Conservation (phyloP, 2,113 vertebrate species). For the Bos indicus region DNA sequence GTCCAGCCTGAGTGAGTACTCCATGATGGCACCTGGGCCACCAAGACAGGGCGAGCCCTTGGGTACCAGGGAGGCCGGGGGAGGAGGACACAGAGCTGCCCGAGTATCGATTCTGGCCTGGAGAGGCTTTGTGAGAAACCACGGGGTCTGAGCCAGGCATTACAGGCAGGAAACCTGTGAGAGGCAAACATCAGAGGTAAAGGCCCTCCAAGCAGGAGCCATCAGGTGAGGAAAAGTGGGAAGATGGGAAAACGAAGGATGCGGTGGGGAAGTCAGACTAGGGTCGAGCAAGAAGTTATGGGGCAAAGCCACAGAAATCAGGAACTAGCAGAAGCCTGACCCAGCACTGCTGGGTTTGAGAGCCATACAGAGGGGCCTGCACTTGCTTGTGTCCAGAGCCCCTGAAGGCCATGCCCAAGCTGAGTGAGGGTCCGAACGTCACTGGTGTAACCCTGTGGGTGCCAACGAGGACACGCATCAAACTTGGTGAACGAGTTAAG, state of each 20-base stretch:
- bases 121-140: background rate
- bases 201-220: background rate
- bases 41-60: background rate
- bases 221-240: accelerated
- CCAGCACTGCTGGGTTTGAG: background rate
- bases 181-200: background rate
- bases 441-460: background rate
- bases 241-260: accelerated
- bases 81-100: background rate
- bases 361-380: background rate
- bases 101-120: accelerated
- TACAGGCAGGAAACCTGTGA: background rate
- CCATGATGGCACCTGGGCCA: background rate
- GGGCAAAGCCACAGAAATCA: too few relatives aligned
- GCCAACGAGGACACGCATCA: accelerated
- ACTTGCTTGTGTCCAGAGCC: background rate
- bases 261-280: accelerated
- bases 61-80: background rate
- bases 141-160: accelerated
- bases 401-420: accelerated
- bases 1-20: accelerated
- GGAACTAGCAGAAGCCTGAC: background rate
- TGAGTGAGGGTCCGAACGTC: accelerated
- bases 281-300: background rate
- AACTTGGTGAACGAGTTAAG: background rate